Base-by-base conservation (phyloP, 2,888 invertebrate genomes). In the Cancer borealis region DNA sequence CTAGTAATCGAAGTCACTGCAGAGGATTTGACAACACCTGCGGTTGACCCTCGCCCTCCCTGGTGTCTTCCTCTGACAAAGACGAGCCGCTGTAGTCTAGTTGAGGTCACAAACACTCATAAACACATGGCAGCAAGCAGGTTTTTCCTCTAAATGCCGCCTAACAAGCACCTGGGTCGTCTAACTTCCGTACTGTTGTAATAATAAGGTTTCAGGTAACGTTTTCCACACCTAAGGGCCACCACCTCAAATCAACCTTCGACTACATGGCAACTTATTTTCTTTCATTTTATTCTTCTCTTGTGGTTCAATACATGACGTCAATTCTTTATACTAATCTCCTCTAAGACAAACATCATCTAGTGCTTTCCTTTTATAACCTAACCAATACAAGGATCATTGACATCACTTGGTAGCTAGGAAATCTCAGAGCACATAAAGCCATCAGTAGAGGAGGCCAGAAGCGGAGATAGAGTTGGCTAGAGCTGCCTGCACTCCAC, bases 21-120 rank as follows among this genome's bases (percentile, higher is more conserved):
- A 73, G n/a, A 73, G 26, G 8, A 26, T n/a, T 26, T 26, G 73
- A 73, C 26, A 26, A 73, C 73, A 73, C 73, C 73, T 26, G 73
- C 73, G n/a, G n/a, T 0, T 73, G 73, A 73, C 73, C 73, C 73
- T 73, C 73, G 73, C 73, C 73, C 73, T 73, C 73, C 26, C n/a
- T 26, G 73, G 73, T 73, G 73, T 26, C 73, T 73, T 26, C n/a
- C 73, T 26, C 26, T 73, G n/a, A 73, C n/a, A n/a, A 5, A 73
- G 73, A 73, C 26, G 73, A 73, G 73, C n/a, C 73, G n/a, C 73
- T 26, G 26, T n/a, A 73, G 26, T 21, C 26, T n/a, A n/a, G 73
- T 26, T 73, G 73, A 73, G 73, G n/a, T 60, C 26, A 10, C 73
- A 73, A 26, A n/a, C 73, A 73, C 73, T 73, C 10, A 73, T 26